A percentile compares a stretch with the other conserved stretches of the same genome.
phyloP scores from a whole-genome alignment of 1,140 invertebrate genomes.

The Zaprionus ghesquierei region DNA sequence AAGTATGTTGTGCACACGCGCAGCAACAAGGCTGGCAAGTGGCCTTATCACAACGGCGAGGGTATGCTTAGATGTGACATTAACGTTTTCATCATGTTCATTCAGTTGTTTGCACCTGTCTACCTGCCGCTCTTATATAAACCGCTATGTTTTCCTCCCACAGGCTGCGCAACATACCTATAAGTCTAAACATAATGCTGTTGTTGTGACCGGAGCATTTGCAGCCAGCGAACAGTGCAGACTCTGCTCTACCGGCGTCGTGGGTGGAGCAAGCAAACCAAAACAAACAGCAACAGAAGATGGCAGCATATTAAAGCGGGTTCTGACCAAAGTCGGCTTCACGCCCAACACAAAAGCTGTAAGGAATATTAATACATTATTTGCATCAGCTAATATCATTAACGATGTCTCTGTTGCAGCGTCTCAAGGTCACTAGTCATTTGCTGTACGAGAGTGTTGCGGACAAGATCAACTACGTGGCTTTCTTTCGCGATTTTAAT shows the following conservation, averaged over 20 bases:
- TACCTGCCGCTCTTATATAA: conserved; percentile 62
- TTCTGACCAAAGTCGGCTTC: conserved; percentile 77
- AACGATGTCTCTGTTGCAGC: conserved; percentile 79
- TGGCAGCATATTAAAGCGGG: conserved; percentile 70
- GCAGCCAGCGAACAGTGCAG: conserved; percentile 33
- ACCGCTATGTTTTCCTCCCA: conserved; percentile 31
- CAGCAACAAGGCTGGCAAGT: conserved; percentile 38
- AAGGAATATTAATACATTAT: neutral
- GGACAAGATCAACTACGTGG: conserved; percentile 85
- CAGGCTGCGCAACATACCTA: conserved; percentile 41
- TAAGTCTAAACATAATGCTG: conserved; percentile 26
- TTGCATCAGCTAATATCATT: neutral
- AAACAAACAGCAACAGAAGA: conserved; percentile 41
- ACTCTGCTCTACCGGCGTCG: conserved; percentile 55
- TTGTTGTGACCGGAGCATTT: neutral
- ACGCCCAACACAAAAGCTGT: conserved; percentile 75
- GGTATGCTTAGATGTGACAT: conserved; percentile 18
- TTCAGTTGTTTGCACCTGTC: neutral
- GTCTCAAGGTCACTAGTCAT: conserved; percentile 85
- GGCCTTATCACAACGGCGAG: conserved; percentile 12
- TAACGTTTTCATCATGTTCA: neutral
- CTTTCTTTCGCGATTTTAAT: conserved; percentile 87
- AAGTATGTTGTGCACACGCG: conserved; percentile 64
- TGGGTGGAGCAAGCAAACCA: conserved; percentile 42
- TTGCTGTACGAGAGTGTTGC: conserved; percentile 86